Evolutionary conservation across 2,888 invertebrate genomes (phyloP), one percentile per base, ranked within the genome.

Genomic region (Andrena dorsata): DNA sequence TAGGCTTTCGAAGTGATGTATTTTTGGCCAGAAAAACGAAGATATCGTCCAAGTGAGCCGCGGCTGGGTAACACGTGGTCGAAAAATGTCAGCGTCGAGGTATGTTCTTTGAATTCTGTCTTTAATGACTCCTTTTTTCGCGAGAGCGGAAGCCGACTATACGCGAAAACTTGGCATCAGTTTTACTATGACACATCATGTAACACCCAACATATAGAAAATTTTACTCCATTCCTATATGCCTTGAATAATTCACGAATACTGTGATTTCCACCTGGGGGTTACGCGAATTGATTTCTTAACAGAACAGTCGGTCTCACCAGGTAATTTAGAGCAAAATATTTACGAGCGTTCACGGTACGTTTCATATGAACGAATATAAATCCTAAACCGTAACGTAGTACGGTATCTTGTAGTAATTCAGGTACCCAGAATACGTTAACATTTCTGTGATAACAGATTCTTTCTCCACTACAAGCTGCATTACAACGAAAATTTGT

Each of bases 61-160:
- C 80, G 80, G 73, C 73, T 86, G 85, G 69, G 51, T 28, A 30
- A 83, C 87, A 86, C 68, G 41, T 85, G 74, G 71, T 72, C 60
- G 69, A 74, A 70, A 84, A 82, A 83, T 64, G 63, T 56, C n/a
- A 65, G 47, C 64, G 60, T 32, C 47, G 53, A 49, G n/a, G 10
- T 58, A 20, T 47, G n/a, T 86, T 84, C 79, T 35, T 32, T 61
- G 77, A 87, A 77, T 83, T 80, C 78, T 61, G 74, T 7, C 60
- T 74, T 81, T 83, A 76, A 83, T 68, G 64, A 71, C 30, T 26
- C 53, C 66, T 76, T 76, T 64, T 78, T 72, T 35, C 30, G 35
- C 75, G 28, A 41, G 51, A 75, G 61, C 69, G 61, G 76, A 75
- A 81, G 69, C 65, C n/a, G 79, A 64, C 53, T 28, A n/a, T 60